Evolutionary conservation across 2,113 vertebrate species (phyloP).

Genomic region (Passer domesticus): DNA sequence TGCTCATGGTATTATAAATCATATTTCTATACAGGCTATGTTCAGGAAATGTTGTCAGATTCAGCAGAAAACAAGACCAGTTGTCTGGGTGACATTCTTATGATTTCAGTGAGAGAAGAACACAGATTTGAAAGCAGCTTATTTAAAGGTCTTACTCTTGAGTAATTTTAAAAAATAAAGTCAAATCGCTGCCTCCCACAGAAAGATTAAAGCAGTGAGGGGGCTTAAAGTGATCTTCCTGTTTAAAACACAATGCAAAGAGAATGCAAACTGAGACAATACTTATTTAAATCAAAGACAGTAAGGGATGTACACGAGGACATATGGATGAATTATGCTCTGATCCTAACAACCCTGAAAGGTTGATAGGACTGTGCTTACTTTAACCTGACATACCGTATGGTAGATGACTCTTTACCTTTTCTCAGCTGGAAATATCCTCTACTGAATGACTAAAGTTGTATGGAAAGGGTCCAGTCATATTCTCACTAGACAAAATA

Average conservation of each 20-base stretch:
- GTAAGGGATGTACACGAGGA: neutral
- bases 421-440: neutral
- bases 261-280: neutral
- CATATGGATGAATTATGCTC: neutral
- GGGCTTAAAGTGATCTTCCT: neutral
- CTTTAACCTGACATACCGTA: neutral
- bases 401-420: neutral
- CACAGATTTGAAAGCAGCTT: neutral
- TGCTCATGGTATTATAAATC: neutral
- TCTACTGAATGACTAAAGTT: neutral
- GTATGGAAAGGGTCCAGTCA: neutral
- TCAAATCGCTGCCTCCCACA: neutral
- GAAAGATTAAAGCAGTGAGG: neutral
- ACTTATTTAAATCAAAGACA: neutral
- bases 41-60: neutral
- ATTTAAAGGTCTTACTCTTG: neutral
- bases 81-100: neutral
- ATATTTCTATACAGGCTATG: neutral
- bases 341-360: neutral
- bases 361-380: neutral
- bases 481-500: neutral
- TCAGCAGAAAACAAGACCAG: neutral
- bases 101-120: neutral
- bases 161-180: neutral
- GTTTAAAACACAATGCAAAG: neutral